Conservation (phyloP, 2,888 invertebrate genomes). For the Eupithecia tripunctaria region DNA sequence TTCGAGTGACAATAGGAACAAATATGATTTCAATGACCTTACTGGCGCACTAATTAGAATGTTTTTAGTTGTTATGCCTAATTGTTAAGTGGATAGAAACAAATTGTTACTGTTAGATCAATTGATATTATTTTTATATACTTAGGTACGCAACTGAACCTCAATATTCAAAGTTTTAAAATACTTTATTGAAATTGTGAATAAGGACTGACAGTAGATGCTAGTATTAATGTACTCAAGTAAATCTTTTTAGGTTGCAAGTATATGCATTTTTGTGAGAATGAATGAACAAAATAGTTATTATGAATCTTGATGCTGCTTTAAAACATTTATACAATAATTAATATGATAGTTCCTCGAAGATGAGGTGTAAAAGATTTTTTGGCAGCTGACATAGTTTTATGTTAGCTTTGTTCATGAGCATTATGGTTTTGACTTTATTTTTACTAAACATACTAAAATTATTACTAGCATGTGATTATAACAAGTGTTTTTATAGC, state of each 20-base stretch:
- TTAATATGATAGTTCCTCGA: not conserved
- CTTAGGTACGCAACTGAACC: constrained; percentile 67
- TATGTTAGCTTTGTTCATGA: constrained; percentile 45
- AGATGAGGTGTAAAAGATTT: constrained; percentile 18
- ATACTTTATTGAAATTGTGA: constrained; percentile 70
- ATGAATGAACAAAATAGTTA: constrained; percentile 13
- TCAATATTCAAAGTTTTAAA: constrained; percentile 70
- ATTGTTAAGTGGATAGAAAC: constrained; percentile 74
- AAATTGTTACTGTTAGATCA: constrained; percentile 79
- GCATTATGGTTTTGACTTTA: constrained; percentile 41
- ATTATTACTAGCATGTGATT: constrained; percentile 56
- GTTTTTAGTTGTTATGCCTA: too few species aligned
- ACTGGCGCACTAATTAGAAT: too few species aligned
- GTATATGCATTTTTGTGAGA: constrained; percentile 41
- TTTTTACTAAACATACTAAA: constrained; percentile 50
- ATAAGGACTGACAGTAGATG: constrained; percentile 66
- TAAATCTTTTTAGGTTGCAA: constrained; percentile 44
- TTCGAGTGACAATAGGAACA: too few species aligned
- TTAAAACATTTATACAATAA: not conserved
- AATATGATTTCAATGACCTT: too few species aligned
- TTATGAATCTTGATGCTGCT: not conserved
- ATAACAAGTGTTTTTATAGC: constrained; percentile 72
- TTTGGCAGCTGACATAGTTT: constrained; percentile 54
- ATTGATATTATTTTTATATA: constrained; percentile 77
- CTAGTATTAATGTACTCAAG: constrained; percentile 47